phyloP scores from a whole-genome alignment of 1,140 invertebrate genomes.

The Diabrotica virgifera region DNA sequence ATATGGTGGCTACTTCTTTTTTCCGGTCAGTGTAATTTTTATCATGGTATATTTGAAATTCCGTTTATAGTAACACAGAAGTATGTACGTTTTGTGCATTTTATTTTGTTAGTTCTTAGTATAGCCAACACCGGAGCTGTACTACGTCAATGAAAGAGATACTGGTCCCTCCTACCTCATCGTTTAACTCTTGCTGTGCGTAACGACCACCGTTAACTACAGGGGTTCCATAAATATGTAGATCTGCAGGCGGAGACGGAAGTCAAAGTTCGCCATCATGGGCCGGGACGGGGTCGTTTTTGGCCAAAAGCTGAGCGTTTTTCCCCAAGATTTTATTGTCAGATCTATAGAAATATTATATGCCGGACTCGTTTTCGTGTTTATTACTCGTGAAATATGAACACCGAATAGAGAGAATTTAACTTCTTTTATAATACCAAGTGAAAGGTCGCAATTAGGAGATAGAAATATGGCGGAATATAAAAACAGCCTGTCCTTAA shows the following conservation, averaged over 20 bases:
- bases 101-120: too few species aligned
- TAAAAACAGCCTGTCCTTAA: neutral
- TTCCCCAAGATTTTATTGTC: constrained; percentile 8
- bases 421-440: neutral
- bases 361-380: constrained; percentile 1
- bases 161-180: neutral
- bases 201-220: constrained; percentile 20
- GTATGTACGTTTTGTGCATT: too few species aligned
- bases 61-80: too few species aligned
- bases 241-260: constrained; percentile 14
- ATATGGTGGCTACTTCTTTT: too few species aligned
- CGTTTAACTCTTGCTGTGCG: constrained; percentile 7
- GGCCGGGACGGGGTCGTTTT: neutral
- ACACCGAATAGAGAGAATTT: constrained; percentile 3
- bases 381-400: constrained; percentile 14
- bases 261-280: neutral
- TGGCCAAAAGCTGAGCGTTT: constrained; percentile 1
- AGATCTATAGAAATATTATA: constrained; percentile 13
- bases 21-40: too few species aligned
- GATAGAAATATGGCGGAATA: neutral
- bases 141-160: neutral
- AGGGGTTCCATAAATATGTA: constrained; percentile 20
- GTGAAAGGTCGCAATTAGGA: neutral
- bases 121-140: neutral
- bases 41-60: too few species aligned